phyloP scores from a whole-genome alignment of 2,888 invertebrate species.

The Chrysomela aeneicollis region DNA sequence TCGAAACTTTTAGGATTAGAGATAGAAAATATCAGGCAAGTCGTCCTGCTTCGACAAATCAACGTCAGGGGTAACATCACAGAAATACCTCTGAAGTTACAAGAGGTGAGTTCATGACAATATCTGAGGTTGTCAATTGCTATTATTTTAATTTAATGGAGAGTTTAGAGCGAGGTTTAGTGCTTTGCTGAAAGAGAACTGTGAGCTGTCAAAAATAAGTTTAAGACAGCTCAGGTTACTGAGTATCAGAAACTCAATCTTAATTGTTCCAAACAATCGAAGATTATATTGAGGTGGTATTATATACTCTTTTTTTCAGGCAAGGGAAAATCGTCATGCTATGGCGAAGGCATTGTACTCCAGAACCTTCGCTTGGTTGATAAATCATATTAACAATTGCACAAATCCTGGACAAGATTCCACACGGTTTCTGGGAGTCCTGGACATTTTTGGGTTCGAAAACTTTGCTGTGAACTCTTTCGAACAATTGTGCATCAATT shows the following conservation, averaged over 20 bases:
- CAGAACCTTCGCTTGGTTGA: conserved; percentile 90
- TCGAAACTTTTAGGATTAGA: conserved; percentile 79
- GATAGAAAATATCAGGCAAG: conserved; percentile 77
- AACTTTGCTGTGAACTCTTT: conserved; percentile 91
- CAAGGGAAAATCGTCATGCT: conserved; percentile 89
- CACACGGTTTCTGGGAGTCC: conserved; percentile 80
- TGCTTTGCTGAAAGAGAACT: too few relatives aligned
- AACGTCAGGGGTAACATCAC: conserved; percentile 93
- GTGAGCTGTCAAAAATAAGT: too few relatives aligned
- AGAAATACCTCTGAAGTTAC: conserved; percentile 87
- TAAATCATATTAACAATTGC: conserved; percentile 90
- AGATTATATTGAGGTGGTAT: too few relatives aligned
- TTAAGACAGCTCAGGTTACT: too few relatives aligned
- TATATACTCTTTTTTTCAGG: too few relatives aligned
- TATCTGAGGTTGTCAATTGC: too few relatives aligned
- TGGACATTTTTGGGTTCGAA: conserved; percentile 95
- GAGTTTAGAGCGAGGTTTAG: too few relatives aligned
- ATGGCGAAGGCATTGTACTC: conserved; percentile 93
- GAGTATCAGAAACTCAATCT: too few relatives aligned
- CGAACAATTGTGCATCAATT: conserved; percentile 93
- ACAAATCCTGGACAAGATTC: conserved; percentile 88
- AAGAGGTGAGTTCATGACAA: conserved; percentile 69
- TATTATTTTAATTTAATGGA: too few relatives aligned
- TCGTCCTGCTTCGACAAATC: conserved; percentile 74
- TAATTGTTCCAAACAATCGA: too few relatives aligned